Conservation (phyloP, 2,797 vertebrate species). For the Tenualosa thibaudeaui region DNA sequence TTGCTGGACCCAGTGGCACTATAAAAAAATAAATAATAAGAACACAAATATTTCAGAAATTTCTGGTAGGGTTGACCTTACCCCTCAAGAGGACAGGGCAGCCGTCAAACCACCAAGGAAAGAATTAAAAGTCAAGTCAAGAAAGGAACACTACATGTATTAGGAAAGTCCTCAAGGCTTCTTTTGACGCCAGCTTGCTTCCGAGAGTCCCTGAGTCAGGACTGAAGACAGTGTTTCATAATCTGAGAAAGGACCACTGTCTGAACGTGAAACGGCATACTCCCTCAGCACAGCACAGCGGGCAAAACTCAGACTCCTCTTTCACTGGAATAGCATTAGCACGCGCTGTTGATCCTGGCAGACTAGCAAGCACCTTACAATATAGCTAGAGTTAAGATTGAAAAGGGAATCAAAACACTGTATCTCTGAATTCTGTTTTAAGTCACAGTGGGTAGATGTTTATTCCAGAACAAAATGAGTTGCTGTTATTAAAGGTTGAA, state of each 20-base stretch:
- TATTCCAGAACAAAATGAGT: slow-evolving; percentile 10
- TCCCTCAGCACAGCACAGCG: slow-evolving; percentile 27
- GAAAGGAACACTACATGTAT: not conserved
- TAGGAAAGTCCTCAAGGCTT: slow-evolving; percentile 34
- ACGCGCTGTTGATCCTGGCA: slow-evolving; percentile 34
- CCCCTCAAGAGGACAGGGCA: not conserved
- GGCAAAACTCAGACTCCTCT: slow-evolving; percentile 32
- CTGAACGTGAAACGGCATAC: slow-evolving; percentile 38
- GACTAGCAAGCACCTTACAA: slow-evolving; percentile 32
- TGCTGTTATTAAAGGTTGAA: not conserved
- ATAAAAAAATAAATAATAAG: not conserved
- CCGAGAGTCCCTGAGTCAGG: slow-evolving; percentile 32
- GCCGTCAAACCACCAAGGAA: not conserved
- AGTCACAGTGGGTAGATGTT: not conserved
- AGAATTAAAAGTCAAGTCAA: not conserved
- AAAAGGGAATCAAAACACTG: not conserved
- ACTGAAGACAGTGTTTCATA: slow-evolving; percentile 34
- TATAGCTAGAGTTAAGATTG: not conserved
- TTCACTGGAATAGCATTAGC: slow-evolving; percentile 31
- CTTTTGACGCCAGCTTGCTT: slow-evolving; percentile 54
- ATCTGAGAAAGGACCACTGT: slow-evolving; percentile 47
- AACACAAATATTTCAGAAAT: not conserved
- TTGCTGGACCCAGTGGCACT: not conserved
- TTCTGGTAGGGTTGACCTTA: not conserved
- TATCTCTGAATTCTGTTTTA: slow-evolving; percentile 12